Base-by-base conservation (phyloP, 1,140 invertebrate species). In the Amyelois transitella region DNA sequence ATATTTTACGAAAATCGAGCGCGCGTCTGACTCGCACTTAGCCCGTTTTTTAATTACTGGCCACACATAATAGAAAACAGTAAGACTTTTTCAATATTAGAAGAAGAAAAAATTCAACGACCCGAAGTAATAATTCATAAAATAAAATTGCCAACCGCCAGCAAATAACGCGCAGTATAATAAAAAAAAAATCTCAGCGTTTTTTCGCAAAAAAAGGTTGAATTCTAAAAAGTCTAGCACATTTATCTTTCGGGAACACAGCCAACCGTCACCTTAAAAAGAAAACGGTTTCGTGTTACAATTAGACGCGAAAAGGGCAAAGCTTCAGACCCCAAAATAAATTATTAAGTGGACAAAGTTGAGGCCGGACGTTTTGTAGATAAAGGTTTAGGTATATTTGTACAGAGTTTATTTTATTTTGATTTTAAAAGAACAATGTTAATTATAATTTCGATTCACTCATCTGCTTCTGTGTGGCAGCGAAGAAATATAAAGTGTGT, bases 231-330 rank as follows among this genome's bases (percentile, higher is more conserved):
- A 43, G 18, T 48, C 45, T n/a, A 7, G 18, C 18, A 21, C 28
- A 52, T 52, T 52, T 52, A 52, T 52, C 50, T 52, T 20, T 28
- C 7, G 50, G 19, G 28, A 21, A 20, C 50, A 20, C 24, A 3
- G 18, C 32, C 17, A 52, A 43, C 25, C 28, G 50, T 52, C 50
- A 52, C 28, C 28, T 19, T n/a, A 43, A 24, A 43, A 17, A 44
- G 28, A 50, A 43, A 51, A 19, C 49, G 17, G 21, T 32, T 47
- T 44, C 19, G 22, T 58, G 55, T 58, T 24, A 51, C 55, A 58
- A 58, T 58, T 58, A 58, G 55, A 52, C 18, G 19, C 17, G n/a
- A 45, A 45, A 21, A 48, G 45, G 45, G 18, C 43, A 18, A 48
- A 48, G 45, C 19, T 48, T 48, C 10, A 10, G 43, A 38, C 1